These are phyloP conservation scores for Leuciscus idus DNA, from an alignment of 2,113 vertebrate species.

Conservation along the genomic window DNA sequence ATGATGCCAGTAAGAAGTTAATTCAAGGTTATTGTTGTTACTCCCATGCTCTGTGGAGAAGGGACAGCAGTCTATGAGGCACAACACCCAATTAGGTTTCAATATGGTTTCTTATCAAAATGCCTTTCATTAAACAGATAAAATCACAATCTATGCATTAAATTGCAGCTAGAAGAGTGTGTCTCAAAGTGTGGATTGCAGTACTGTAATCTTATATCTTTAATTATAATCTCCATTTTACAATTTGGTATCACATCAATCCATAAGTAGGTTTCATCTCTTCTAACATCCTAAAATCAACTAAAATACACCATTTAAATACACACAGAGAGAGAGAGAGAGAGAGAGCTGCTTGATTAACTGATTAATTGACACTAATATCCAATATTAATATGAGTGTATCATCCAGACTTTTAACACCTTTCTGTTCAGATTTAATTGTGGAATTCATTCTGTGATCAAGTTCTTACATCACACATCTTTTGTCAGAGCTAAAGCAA, in stretches of 20 bases:
- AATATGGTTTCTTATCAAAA: background rate
- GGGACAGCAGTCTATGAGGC: background rate
- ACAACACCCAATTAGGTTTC: background rate
- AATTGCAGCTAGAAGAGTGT: background rate
- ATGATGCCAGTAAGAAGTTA: background rate
- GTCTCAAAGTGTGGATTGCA: background rate
- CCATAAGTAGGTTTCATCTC: background rate
- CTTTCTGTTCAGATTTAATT: background rate
- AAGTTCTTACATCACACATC: background rate
- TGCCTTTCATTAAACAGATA: background rate
- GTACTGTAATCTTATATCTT: background rate
- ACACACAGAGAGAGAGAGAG: no score
- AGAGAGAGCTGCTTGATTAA: background rate
- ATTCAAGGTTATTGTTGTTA: background rate
- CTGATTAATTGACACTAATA: background rate
- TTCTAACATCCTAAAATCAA: background rate
- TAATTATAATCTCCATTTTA: background rate
- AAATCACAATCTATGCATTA: background rate
- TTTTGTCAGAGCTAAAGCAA: conserved; percentile 18
- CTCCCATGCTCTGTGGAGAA: background rate
- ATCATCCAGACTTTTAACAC: background rate
- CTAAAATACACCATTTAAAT: background rate
- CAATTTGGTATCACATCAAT: background rate
- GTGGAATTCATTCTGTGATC: background rate
- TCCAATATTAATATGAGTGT: background rate